Percentiles rank a stretch among this genome's conserved stretches.
phyloP scores from a whole-genome alignment of 2,113 vertebrate species.

The Tetrao urogallus region DNA sequence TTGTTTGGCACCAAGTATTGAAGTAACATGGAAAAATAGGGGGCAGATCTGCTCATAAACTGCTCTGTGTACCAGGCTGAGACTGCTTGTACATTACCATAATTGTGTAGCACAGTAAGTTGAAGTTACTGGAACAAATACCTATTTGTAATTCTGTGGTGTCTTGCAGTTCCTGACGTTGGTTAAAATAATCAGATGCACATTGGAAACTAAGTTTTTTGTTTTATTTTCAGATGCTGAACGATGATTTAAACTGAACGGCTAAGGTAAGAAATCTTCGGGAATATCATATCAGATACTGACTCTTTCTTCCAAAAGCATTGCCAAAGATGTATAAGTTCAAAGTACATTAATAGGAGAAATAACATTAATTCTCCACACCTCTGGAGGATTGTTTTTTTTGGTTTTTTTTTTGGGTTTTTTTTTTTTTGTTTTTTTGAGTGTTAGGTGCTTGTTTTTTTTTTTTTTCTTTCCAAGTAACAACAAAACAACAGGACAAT shows the following conservation, averaged over 20 bases:
- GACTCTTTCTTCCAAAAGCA: background rate
- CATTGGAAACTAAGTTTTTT: background rate
- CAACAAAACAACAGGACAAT: background rate
- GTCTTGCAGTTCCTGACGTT: background rate
- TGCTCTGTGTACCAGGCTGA: background rate
- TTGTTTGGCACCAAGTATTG: background rate
- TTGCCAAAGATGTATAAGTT: background rate
- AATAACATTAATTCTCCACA: background rate
- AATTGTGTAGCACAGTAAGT: background rate
- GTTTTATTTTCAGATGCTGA: slow-evolving; percentile 18
- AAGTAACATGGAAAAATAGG: background rate
- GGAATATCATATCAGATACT: background rate
- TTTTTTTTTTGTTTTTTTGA: background rate
- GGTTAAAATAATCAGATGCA: background rate
- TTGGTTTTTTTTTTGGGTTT: background rate
- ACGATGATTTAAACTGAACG: slow-evolving; percentile 20
- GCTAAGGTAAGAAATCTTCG: background rate
- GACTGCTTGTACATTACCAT: background rate
- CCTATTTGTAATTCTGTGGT: background rate
- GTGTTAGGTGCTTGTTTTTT: background rate
- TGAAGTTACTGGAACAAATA: background rate
- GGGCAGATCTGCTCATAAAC: background rate
- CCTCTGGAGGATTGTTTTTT: background rate
- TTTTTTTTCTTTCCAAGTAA: no score
- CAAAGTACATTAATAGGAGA: background rate